These are phyloP conservation scores for Aporophyla nigra DNA, from an alignment of 2,888 invertebrate genomes.

Conservation along the genomic window DNA sequence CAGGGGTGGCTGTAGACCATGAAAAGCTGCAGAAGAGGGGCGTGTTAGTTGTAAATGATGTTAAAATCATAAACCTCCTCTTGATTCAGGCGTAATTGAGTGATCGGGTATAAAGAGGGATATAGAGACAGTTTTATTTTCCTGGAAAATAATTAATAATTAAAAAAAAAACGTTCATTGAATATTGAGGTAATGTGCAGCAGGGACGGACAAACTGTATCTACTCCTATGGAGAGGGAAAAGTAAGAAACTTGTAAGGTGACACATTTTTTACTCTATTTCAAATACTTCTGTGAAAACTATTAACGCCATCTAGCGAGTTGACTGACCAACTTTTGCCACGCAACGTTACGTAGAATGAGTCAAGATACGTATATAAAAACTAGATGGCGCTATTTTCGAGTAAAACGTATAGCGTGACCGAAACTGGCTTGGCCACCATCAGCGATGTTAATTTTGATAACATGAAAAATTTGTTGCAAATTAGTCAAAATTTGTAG, in stretches of 20 bases:
- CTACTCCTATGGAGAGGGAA: not conserved
- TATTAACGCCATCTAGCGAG: constrained; percentile 11
- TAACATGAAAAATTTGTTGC: no score
- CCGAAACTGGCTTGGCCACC: no score
- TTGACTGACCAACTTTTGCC: not conserved
- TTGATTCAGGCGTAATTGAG: not conserved
- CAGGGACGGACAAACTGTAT: not conserved
- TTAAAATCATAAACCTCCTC: not conserved
- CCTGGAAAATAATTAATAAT: no score
- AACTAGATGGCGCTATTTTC: constrained; percentile 25
- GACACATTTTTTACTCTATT: not conserved
- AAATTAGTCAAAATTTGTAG: no score
- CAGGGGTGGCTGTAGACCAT: constrained; percentile 3
- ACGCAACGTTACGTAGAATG: no score
- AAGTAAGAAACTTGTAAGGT: not conserved
- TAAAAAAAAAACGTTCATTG: no score
- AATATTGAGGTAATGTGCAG: not conserved
- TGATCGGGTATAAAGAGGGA: not conserved
- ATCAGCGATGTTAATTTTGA: no score
- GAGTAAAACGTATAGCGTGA: not conserved
- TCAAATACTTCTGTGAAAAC: not conserved
- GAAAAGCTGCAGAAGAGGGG: not conserved
- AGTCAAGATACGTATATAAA: not conserved
- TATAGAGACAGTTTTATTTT: no score
- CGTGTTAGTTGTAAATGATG: not conserved